These are phyloP conservation scores for Chitala chitala DNA, from an alignment of 2,113 vertebrate genomes.

Conservation along the genomic window DNA sequence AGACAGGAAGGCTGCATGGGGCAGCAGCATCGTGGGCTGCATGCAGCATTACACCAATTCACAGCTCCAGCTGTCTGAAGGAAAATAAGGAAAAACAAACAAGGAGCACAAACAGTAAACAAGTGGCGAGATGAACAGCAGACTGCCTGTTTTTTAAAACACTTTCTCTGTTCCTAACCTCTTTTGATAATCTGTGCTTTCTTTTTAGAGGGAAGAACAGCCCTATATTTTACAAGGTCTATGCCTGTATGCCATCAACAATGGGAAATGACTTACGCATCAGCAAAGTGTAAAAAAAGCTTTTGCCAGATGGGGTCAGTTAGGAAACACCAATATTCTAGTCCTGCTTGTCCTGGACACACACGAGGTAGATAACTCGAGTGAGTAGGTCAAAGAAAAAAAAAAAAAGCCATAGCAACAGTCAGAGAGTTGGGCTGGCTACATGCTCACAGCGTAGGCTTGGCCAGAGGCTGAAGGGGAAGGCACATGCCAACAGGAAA, in stretches of 20 bases:
- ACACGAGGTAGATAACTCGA: slow-evolving; percentile 7
- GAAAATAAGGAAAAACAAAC: neutral
- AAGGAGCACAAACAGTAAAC: neutral
- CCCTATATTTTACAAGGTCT: slow-evolving; percentile 10
- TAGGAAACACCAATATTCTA: too few species aligned
- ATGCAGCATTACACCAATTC: too few species aligned
- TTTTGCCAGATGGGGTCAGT: too few species aligned
- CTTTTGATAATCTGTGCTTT: slow-evolving; percentile 18
- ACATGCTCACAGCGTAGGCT: neutral
- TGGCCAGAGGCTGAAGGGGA: neutral
- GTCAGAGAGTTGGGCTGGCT: neutral
- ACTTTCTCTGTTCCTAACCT: neutral
- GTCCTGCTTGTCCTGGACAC: neutral
- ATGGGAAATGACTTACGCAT: slow-evolving; percentile 22
- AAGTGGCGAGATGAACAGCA: too few species aligned
- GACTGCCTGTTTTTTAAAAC: slow-evolving; percentile 22
- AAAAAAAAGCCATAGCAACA: neutral
- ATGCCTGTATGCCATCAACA: slow-evolving; percentile 17
- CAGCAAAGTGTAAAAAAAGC: slow-evolving; percentile 16
- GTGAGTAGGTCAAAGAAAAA: neutral
- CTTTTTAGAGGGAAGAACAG: neutral
- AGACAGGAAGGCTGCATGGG: too few species aligned
- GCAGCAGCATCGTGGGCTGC: too few species aligned
- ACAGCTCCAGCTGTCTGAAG: too few species aligned
- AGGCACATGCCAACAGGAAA: neutral